Conservation (phyloP, 2,888 invertebrate species). For the Drosophila heteroneura region DNA sequence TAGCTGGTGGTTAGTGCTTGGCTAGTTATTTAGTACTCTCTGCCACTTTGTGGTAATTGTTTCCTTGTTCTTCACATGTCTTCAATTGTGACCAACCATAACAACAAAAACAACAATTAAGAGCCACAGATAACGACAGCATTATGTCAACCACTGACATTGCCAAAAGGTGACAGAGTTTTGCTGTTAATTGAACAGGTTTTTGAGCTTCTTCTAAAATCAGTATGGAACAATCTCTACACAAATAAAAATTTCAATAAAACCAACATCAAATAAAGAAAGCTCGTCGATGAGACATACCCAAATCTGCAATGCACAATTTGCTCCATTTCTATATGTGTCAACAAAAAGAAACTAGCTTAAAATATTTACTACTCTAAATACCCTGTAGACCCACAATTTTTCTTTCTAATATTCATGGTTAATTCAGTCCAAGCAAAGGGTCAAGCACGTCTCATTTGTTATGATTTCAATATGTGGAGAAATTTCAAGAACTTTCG, state of each 20-base stretch:
- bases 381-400: not conserved
- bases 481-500: constrained; percentile 15
- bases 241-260: not conserved
- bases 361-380: not conserved
- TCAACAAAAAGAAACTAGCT: not conserved
- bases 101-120: constrained; percentile 3
- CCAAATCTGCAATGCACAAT: not conserved
- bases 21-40: constrained; percentile 9
- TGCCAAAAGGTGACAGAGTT: constrained; percentile 43
- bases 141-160: constrained; percentile 19
- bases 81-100: constrained; percentile 35
- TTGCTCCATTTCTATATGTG: not conserved
- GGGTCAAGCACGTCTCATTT: not conserved
- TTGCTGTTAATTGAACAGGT: constrained; percentile 57
- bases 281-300: not conserved
- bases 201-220: constrained; percentile 15
- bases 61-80: constrained; percentile 43
- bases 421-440: not conserved
- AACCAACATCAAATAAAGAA: not conserved
- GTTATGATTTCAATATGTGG: not conserved
- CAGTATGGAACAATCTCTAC: constrained; percentile 1
- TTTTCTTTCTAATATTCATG: not conserved
- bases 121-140: not conserved
- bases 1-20: constrained; percentile 6
- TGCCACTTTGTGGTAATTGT: constrained; percentile 2